Evolutionary conservation across 2,797 vertebrate genomes (phyloP).

Genomic region (Falco novaeseelandiae): DNA sequence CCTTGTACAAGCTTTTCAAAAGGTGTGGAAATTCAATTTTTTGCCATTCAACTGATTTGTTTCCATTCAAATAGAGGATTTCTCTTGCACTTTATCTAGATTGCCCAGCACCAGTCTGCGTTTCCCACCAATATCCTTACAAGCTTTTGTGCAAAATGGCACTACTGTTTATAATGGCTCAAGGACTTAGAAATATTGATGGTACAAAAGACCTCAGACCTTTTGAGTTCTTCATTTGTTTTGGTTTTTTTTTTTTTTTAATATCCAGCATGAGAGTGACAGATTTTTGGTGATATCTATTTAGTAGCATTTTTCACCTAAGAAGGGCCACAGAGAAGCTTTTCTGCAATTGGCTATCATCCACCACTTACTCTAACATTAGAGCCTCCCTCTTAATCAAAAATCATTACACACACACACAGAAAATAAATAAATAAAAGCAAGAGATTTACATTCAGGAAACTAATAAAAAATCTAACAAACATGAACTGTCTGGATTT

Average conservation of each 20-base stretch:
- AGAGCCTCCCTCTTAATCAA: neutral
- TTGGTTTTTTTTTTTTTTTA: neutral
- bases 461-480: slow-evolving; percentile 10
- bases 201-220: slow-evolving; percentile 24
- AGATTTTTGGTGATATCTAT: slow-evolving; percentile 35
- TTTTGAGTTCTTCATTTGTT: neutral
- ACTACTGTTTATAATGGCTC: slow-evolving; percentile 23
- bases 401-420: neutral
- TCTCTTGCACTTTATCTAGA: slow-evolving; percentile 61
- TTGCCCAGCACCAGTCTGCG: slow-evolving; percentile 39
- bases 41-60: slow-evolving; percentile 60
- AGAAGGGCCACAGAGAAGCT: slow-evolving; percentile 1
- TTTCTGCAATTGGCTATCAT: neutral
- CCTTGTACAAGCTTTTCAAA: slow-evolving; percentile 58
- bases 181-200: neutral
- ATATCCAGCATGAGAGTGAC: neutral
- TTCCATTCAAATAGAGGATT: slow-evolving; percentile 67
- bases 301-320: slow-evolving; percentile 39
- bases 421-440: neutral
- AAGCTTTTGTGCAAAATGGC: slow-evolving; percentile 7
- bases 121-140: slow-evolving; percentile 23
- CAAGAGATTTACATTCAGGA: neutral
- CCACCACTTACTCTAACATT: neutral
- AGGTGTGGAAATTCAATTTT: slow-evolving; percentile 52
- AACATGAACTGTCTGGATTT: neutral